Base-by-base conservation (phyloP, 2,113 vertebrate genomes). In the Hippoglossus stenolepis region DNA sequence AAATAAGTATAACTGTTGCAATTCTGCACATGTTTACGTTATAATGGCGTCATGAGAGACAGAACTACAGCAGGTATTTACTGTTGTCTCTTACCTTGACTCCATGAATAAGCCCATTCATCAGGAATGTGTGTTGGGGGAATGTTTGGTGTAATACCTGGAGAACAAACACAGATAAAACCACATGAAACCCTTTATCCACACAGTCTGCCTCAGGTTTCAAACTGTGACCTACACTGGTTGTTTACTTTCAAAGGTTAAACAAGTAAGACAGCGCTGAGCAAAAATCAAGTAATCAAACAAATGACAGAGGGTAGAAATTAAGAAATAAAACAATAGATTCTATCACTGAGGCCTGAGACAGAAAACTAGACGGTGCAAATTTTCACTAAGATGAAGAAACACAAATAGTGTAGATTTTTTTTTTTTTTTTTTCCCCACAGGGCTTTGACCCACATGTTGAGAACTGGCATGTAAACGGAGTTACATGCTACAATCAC, bases 81-180 rank as follows among this genome's bases (percentile, higher is more conserved):
- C 13, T 64, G 14, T 3, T 5, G 20, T 76, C 28, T 75, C 87
- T 93, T 79, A 97, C 97, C 95, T 97, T 98, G 83, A 97, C 96
- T 23, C 97, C 96, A 40, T 97, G 96, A 80, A 97, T 97, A 12
- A 98, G 94, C 65, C 97, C 96, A 66, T 98, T 97, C 96, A 97
- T 97, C 91, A 97, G 91, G 94, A 97, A 97, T 1, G 96, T 97
- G 81, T 97, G 96, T 76, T 97, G 96, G 65, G 97, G 96, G 83
- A 98, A 98, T 70, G 96, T 97, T 89, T 96, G 94, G 82, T 94
- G 96, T 79, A 98, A 94, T 28, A 97, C 96, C 96, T 97, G 84
- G 8, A 72, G 59, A 84, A 69, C 47, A 93, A 80, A 93, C 61
- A 82, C 51, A 89, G 59, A 87, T 47, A 45, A 72, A 23, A n/a